A percentile compares a stretch with the other conserved stretches of the same genome.
Evolutionary conservation across 2,797 vertebrate genomes (phyloP).

Genomic region (Capromys pilorides): DNA sequence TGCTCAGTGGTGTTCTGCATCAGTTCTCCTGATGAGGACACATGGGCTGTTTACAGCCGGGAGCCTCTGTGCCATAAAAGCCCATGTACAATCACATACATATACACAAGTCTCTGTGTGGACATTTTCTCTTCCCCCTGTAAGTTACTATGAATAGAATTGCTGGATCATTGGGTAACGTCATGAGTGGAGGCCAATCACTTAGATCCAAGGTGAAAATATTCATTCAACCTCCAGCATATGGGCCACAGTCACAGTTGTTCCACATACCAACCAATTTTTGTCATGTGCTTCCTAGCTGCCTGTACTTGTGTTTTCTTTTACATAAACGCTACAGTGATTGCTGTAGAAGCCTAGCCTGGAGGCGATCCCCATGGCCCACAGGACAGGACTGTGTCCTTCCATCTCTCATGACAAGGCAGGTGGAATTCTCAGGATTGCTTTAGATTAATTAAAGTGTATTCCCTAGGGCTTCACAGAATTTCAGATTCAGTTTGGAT

Average conservation of each 20-base stretch:
- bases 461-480: not conserved
- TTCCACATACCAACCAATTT: not conserved
- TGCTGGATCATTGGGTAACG: no score
- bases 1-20: accelerated
- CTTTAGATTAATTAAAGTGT: not conserved
- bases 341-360: no score
- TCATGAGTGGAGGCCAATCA: accelerated
- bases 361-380: accelerated
- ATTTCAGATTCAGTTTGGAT: not conserved
- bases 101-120: not conserved
- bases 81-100: accelerated
- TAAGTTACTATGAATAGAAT: not conserved
- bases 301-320: accelerated
- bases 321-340: not conserved
- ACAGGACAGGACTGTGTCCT: not conserved
- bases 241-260: accelerated
- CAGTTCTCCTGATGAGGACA: no score
- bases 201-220: accelerated
- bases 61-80: accelerated
- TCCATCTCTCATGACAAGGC: not conserved
- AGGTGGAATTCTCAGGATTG: not conserved
- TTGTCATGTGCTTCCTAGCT: not conserved
- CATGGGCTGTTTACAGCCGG: no score
- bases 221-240: no score
- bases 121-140: not conserved